A percentile compares a stretch with the other conserved stretches of the same genome.
Evolutionary conservation across 2,113 vertebrate species (phyloP).

Genomic region (Anguilla rostrata): DNA sequence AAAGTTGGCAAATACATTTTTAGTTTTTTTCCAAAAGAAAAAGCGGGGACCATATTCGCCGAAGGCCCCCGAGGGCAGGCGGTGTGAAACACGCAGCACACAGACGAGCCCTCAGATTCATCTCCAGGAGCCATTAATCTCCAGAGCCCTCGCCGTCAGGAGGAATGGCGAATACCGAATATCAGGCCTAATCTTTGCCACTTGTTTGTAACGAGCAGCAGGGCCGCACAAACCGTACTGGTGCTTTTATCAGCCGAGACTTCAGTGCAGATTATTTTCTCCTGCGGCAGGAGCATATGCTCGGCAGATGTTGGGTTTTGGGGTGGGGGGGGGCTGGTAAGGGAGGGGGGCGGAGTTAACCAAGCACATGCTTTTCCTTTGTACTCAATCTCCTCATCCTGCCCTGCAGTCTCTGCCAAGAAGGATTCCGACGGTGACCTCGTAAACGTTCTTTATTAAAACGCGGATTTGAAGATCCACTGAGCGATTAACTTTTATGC

Average conservation of each 20-base stretch:
- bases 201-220: conserved; percentile 35
- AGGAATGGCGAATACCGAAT: neutral
- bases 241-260: conserved; percentile 22
- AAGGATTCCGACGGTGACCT: conserved; percentile 31
- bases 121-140: neutral
- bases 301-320: conserved; percentile 45
- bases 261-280: conserved; percentile 16
- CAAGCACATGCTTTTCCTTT: conserved; percentile 25
- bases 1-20: no score
- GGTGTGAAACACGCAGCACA: neutral
- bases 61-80: neutral
- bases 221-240: conserved; percentile 14
- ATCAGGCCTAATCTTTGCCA: conserved; percentile 34
- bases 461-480: conserved; percentile 19
- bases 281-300: conserved; percentile 40
- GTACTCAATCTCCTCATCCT: conserved; percentile 21
- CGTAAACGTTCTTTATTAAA: conserved; percentile 34
- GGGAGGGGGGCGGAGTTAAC: conserved; percentile 2
- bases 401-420: conserved; percentile 29
- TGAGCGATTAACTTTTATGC: conserved; percentile 5
- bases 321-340: neutral
- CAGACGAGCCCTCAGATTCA: neutral
- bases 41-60: neutral
- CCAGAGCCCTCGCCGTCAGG: neutral
- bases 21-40: no score